Evolutionary conservation across 2,113 vertebrate species (phyloP).

Genomic region (Sminthopsis crassicaudata): DNA sequence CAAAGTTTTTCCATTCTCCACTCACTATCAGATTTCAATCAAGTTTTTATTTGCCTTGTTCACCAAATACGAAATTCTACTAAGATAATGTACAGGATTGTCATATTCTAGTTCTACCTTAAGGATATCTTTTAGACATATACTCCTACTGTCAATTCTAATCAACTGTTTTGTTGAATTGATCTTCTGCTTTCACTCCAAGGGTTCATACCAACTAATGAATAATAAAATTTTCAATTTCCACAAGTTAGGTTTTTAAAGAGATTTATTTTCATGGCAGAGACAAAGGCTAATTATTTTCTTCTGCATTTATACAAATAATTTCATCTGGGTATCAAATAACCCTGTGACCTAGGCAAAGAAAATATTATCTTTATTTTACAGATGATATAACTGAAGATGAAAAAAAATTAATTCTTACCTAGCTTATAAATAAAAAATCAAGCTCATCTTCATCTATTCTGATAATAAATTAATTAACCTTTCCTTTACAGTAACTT

Average conservation of each 20-base stretch:
- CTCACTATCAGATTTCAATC: background rate
- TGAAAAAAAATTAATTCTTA: background rate
- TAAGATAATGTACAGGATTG: background rate
- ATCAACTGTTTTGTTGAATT: background rate
- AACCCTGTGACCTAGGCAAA: background rate
- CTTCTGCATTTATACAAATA: background rate
- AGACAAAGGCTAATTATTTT: constrained; percentile 6
- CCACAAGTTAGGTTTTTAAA: constrained; percentile 1
- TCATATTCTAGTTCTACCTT: background rate
- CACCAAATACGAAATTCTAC: background rate
- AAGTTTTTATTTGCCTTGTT: background rate
- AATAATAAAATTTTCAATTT: constrained; percentile 13
- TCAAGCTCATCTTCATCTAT: background rate
- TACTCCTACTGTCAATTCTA: background rate
- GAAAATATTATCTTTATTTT: background rate
- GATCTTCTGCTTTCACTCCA: background rate
- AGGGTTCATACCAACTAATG: background rate
- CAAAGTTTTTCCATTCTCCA: background rate
- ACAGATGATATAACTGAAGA: background rate
- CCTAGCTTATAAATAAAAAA: background rate
- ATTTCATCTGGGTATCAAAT: background rate
- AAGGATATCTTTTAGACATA: background rate
- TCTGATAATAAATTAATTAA: background rate
- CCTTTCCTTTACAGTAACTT: background rate
- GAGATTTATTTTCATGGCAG: constrained; percentile 4